phyloP scores from a whole-genome alignment of 1,140 invertebrate genomes.

The Notospermus geniculatus region DNA sequence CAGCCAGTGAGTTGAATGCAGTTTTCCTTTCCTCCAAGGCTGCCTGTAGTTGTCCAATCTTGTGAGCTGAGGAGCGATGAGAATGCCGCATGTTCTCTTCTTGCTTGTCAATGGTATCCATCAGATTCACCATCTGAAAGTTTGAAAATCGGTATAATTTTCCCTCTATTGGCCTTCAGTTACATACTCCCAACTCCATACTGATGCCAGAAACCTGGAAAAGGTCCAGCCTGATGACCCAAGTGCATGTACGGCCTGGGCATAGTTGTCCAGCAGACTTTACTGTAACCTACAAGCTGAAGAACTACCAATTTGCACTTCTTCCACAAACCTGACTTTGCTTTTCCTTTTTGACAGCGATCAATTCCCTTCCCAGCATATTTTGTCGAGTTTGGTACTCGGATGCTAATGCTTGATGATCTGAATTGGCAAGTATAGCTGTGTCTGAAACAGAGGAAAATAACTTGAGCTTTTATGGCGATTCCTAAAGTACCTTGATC shows the following conservation, averaged over 20 bases:
- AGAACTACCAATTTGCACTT: not conserved
- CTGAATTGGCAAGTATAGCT: constrained; percentile 46
- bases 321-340: constrained; percentile 33
- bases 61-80: constrained; percentile 40
- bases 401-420: constrained; percentile 38
- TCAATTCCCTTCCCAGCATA: constrained; percentile 44
- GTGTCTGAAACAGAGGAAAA: constrained; percentile 36
- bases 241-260: no score
- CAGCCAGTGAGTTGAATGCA: constrained; percentile 48
- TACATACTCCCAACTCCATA: no score
- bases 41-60: constrained; percentile 46
- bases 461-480: no score
- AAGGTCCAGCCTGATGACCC: no score
- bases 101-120: constrained; percentile 50
- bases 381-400: constrained; percentile 43
- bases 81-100: constrained; percentile 44
- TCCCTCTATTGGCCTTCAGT: no score
- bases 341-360: constrained; percentile 44
- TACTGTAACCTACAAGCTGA: no score
- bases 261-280: no score
- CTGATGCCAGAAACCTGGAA: no score
- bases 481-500: no score
- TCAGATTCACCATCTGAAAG: constrained; percentile 42
- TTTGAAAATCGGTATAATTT: no score
- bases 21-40: constrained; percentile 49